Evolutionary conservation across 2,888 invertebrate species (phyloP).

Genomic region (Catocala nupta): DNA sequence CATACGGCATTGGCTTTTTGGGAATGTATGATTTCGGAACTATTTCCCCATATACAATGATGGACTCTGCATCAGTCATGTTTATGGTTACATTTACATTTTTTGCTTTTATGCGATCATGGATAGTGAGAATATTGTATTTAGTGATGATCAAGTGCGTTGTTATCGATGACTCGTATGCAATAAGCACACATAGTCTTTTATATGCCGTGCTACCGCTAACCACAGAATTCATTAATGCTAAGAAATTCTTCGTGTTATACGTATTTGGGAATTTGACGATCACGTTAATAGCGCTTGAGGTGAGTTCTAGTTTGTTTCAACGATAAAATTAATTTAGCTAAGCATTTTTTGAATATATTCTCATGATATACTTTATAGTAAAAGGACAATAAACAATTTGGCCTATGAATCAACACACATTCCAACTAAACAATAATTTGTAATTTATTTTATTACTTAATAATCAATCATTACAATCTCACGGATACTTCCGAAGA

Average conservation of each 20-base stretch:
- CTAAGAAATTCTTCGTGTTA: slow-evolving; percentile 64
- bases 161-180: slow-evolving; percentile 44
- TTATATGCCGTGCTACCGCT: slow-evolving; percentile 68
- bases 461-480: too few species aligned
- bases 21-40: slow-evolving; percentile 71
- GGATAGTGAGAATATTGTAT: slow-evolving; percentile 64
- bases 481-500: too few species aligned
- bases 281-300: slow-evolving; percentile 47
- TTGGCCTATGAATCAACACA: too few species aligned
- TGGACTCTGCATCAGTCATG: slow-evolving; percentile 71
- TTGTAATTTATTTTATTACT: too few species aligned
- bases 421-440: too few species aligned
- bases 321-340: too few species aligned
- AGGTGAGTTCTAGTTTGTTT: slow-evolving; percentile 8
- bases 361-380: too few species aligned
- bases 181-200: slow-evolving; percentile 59
- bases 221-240: slow-evolving; percentile 66
- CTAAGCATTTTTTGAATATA: too few species aligned
- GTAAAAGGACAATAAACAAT: too few species aligned
- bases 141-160: slow-evolving; percentile 60
- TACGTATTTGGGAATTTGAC: slow-evolving; percentile 67
- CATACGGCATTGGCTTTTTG: slow-evolving; percentile 71
- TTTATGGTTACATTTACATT: slow-evolving; percentile 64
- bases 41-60: slow-evolving; percentile 69
- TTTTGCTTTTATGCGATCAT: slow-evolving; percentile 63